Evolutionary conservation across 2,113 vertebrate species (phyloP).

Genomic region (Scatophagus argus): DNA sequence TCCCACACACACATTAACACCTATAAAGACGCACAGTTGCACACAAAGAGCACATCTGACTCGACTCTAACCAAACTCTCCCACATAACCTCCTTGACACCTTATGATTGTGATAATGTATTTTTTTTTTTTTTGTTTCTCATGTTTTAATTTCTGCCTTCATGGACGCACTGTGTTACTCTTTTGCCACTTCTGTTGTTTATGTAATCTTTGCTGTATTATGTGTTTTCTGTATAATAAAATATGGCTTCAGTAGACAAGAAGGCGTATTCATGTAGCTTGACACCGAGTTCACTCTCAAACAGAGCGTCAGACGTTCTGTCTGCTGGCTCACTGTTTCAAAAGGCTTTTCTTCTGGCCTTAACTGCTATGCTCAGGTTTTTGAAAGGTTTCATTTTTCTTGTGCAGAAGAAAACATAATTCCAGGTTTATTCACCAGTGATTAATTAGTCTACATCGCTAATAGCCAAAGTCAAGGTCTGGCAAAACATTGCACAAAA

Average conservation of each 20-base stretch:
- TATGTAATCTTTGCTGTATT: neutral
- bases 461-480: neutral
- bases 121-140: neutral
- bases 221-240: neutral
- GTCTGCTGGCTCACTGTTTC: neutral
- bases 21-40: neutral
- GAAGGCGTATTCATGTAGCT: neutral
- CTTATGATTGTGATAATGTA: neutral
- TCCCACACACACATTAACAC: constrained; percentile 5
- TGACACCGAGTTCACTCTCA: constrained; percentile 1
- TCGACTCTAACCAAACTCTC: neutral
- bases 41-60: constrained; percentile 18
- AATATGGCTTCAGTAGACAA: neutral
- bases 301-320: constrained; percentile 9
- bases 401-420: neutral
- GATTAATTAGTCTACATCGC: neutral
- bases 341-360: neutral
- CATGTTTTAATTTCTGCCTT: neutral
- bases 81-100: neutral
- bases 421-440: neutral
- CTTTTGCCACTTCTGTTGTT: neutral
- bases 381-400: neutral
- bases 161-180: neutral
- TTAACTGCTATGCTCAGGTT: neutral
- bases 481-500: neutral